phyloP scores from a whole-genome alignment of 2,888 invertebrate species.

The Ochropacha duplaris region DNA sequence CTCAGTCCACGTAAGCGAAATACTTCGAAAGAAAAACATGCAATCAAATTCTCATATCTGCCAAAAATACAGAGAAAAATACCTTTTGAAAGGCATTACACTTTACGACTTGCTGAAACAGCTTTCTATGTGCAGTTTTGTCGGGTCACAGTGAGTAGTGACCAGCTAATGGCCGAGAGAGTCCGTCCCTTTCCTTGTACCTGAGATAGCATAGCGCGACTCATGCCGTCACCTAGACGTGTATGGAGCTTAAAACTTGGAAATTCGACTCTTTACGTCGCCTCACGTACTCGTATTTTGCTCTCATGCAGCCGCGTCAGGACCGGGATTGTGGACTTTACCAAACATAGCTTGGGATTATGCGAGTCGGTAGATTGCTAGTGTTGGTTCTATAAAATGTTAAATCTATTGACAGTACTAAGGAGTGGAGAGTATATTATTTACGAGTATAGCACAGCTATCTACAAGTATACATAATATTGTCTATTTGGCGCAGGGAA shows the following conservation, averaged over 20 bases:
- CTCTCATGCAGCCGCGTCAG: slow-evolving; percentile 25
- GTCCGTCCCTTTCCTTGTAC: slow-evolving; percentile 66
- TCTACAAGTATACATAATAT: no score
- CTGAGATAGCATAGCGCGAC: slow-evolving; percentile 26
- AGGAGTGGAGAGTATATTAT: background rate
- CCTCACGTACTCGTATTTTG: slow-evolving; percentile 35
- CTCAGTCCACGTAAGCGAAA: background rate
- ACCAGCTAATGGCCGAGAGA: slow-evolving; percentile 50
- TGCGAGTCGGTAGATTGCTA: background rate
- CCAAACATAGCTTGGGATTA: slow-evolving; percentile 20
- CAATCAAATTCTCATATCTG: slow-evolving; percentile 7
- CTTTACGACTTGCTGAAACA: slow-evolving; percentile 51
- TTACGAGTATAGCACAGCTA: background rate
- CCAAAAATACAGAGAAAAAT: slow-evolving; percentile 17
- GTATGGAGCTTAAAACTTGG: slow-evolving; percentile 20
- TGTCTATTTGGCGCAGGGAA: no score
- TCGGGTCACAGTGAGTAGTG: slow-evolving; percentile 47
- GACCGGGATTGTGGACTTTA: slow-evolving; percentile 31
- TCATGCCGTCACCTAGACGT: slow-evolving; percentile 16
- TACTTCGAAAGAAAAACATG: slow-evolving; percentile 5
- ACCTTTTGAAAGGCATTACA: slow-evolving; percentile 41
- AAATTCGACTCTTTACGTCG: slow-evolving; percentile 27
- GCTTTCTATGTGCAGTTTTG: slow-evolving; percentile 47
- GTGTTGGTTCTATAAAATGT: background rate
- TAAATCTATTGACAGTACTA: background rate